A percentile compares a stretch with the other conserved stretches of the same genome.
Evolutionary conservation across 1,140 invertebrate species (phyloP).

Genomic region (Spodoptera frugiperda): DNA sequence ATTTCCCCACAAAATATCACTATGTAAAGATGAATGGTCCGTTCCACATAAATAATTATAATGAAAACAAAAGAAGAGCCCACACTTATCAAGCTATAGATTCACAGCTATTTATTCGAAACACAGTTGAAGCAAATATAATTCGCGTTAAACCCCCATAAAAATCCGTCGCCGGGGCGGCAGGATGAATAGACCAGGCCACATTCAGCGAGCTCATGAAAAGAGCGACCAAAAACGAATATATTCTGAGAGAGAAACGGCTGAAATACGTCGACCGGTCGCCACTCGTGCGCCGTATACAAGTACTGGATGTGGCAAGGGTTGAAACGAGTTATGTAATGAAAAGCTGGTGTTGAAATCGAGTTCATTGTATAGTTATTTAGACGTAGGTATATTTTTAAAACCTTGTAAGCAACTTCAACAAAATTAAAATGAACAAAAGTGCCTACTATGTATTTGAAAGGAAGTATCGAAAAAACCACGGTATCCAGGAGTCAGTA

Average conservation of each 20-base stretch:
- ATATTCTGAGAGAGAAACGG: constrained; percentile 73
- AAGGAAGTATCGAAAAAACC: too few species aligned
- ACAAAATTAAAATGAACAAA: too few species aligned
- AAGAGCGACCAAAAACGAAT: constrained; percentile 78
- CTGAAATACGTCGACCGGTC: constrained; percentile 74
- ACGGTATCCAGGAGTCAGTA: too few species aligned
- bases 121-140: constrained; percentile 69
- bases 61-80: constrained; percentile 26
- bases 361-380: not conserved
- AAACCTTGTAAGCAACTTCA: too few species aligned
- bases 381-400: not conserved
- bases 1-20: not conserved
- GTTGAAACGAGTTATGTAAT: not conserved
- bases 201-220: constrained; percentile 76
- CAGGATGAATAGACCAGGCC: constrained; percentile 76
- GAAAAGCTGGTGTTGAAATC: not conserved
- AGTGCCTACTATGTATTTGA: too few species aligned
- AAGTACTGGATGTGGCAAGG: constrained; percentile 55
- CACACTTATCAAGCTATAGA: constrained; percentile 42
- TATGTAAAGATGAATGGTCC: not conserved
- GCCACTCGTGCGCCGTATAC: constrained; percentile 45
- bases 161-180: constrained; percentile 67
- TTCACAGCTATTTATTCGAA: constrained; percentile 60
- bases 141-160: constrained; percentile 73
- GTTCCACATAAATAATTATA: constrained; percentile 29